Evolutionary conservation across 1,140 invertebrate species (phyloP), one percentile per base, ranked within the genome.

Genomic region (Geopemphigus sp.): DNA sequence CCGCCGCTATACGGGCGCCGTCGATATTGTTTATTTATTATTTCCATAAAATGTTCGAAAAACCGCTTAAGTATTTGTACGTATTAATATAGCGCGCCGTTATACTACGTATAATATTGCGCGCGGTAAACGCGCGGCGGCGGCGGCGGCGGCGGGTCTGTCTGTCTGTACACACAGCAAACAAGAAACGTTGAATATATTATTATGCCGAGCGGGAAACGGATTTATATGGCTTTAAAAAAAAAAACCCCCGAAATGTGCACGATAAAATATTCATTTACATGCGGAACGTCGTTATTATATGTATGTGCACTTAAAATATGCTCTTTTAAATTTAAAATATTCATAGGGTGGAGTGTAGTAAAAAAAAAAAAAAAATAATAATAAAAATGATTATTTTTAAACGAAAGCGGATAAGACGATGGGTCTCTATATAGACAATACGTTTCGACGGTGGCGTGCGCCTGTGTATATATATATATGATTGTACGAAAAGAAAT

Each of bases 291-390:
- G 68, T 70, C 68, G 68, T 70, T 70, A 70, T 70, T 70, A 53
- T 53, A 29, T 70, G 14, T 70, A 53, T 70, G 68, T 53, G 68
- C 47, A 70, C 47, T 53, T 70, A 70, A 70, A 53, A 53, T 53
- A 53, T 53, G 68, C 68, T 70, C 68, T 70, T 70, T 70, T 70
- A 70, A 70, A 70, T 70, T 70, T 70, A 70, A 70, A 70, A 70
- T 70, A 70, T 70, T 70, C 68, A 70, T 70, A 53, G 68, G 68
- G 24, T 19, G 68, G 24, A 26, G 47, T 53, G 22, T 50, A 68
- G 39, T 68, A 47, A 45, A 64, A 39, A 68, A 39, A 45, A 68
- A 15, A 53, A 53, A 26, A 29, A 70, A 70, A 70, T 39, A 68
- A 39, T 39, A 39, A 47, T 47, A 64, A 70, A 50, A 50, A 53